phyloP scores from a whole-genome alignment of 2,113 vertebrate genomes.

The Pteropus alecto region DNA sequence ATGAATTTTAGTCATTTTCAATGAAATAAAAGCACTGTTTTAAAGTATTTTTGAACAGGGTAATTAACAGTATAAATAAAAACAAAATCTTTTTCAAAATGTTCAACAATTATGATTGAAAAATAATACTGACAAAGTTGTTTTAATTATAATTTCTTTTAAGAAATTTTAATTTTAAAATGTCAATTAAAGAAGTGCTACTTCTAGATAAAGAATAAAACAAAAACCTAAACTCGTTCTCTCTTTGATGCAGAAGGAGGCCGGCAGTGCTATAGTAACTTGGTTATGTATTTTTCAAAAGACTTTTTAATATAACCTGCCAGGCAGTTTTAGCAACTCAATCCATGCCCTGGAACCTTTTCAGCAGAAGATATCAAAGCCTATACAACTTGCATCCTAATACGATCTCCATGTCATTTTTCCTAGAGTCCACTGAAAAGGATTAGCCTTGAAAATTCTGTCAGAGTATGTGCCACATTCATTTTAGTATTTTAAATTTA shows the following conservation, averaged over 20 bases:
- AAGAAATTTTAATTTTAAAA: constrained; percentile 53
- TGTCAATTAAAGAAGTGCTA: constrained; percentile 46
- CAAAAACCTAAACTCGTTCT: constrained; percentile 56
- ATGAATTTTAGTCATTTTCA: neutral
- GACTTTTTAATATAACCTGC: constrained; percentile 71
- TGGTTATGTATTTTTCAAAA: constrained; percentile 80
- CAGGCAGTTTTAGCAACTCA: constrained; percentile 68
- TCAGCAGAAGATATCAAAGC: constrained; percentile 68
- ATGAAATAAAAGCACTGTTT: neutral
- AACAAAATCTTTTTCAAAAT: neutral
- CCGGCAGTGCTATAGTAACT: constrained; percentile 59
- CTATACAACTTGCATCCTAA: constrained; percentile 46
- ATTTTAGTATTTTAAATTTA: neutral
- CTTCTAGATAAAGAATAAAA: constrained; percentile 62
- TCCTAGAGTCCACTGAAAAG: neutral
- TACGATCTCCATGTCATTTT: neutral
- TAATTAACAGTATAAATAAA: neutral
- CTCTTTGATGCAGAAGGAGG: constrained; percentile 61
- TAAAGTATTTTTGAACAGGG: neutral
- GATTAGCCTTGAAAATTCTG: neutral
- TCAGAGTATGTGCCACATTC: neutral
- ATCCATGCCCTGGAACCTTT: constrained; percentile 39
- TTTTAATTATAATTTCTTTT: neutral
- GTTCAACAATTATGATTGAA: neutral
- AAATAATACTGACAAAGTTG: neutral